Evolutionary conservation across 1,140 invertebrate species (phyloP), one percentile per base, ranked within the genome.

Genomic region (Neelides sp.): DNA sequence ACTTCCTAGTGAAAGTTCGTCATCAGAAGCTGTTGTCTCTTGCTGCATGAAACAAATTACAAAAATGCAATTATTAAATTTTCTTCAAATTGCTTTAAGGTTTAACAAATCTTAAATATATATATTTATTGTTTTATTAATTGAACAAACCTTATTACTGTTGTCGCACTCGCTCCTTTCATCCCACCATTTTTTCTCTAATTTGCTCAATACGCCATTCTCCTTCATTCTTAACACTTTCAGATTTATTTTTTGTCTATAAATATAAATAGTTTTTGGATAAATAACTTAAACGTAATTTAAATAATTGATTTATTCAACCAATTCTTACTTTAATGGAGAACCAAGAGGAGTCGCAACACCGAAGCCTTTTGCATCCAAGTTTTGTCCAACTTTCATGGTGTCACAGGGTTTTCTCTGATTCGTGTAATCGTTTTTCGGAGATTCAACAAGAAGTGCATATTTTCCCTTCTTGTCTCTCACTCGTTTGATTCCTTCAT

Each of bases 341-440:
- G 73, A 76, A 7, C 69, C 69, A 24, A 73, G 64, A 2, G 73
- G 71, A 19, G 74, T 78, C 4, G 72, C 76, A 20, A 78, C 17
- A 10, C 75, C 75, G 61, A 74, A 77, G 2, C 74, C 74, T 63
- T 78, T 77, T 0, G 71, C 69, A 59, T 77, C 75, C 4, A 77
- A 64, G 57, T 76, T 74, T 23, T 67, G 64, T 12, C 77, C 78
- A 26, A 80, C 66, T 65, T 75, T 78, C 72, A 82, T 78, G 0
- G 79, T 80, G 58, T 80, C 74, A 62, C 57, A 58, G 2, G 53
- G 53, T 49, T 73, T 68, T 48, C 73, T 62, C 55, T 77, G 78
- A 64, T 79, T 80, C 39, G 73, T 68, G 61, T 79, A 81, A 61
- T 81, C 78, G 57, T 80, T 79, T 47, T 71, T 72, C 7, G 76